Percentiles rank a stretch among this genome's conserved stretches.
phyloP scores from a whole-genome alignment of 1,140 invertebrate genomes.

The Drosophila funebris region DNA sequence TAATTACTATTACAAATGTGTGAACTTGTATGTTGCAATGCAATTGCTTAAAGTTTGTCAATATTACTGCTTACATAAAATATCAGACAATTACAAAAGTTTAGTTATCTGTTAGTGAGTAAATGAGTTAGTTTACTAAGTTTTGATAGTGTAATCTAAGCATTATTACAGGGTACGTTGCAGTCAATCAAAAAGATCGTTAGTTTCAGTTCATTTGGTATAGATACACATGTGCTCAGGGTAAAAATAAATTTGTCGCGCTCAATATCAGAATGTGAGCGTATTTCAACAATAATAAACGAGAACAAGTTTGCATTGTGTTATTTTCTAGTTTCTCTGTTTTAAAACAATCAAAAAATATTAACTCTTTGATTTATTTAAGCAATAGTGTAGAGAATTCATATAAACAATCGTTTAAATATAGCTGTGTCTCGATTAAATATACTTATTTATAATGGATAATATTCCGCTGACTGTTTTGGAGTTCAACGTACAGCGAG shows the following conservation, averaged over 20 bases:
- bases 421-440: neutral
- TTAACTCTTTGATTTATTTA: neutral
- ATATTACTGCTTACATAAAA: too few relatives aligned
- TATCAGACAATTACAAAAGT: too few relatives aligned
- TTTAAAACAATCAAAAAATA: neutral
- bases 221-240: slow-evolving; percentile 1
- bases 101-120: too few relatives aligned
- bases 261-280: slow-evolving; percentile 21
- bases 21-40: too few relatives aligned
- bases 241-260: slow-evolving; percentile 29
- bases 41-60: too few relatives aligned
- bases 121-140: too few relatives aligned
- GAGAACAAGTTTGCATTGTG: neutral
- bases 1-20: neutral
- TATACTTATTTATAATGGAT: slow-evolving; percentile 36
- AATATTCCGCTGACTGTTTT: slow-evolving; percentile 79
- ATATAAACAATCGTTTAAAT: neutral
- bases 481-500: slow-evolving; percentile 59
- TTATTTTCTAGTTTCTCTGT: neutral
- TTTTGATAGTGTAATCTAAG: too few relatives aligned
- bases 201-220: neutral
- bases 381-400: neutral
- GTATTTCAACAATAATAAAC: neutral
- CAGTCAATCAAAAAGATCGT: neutral
- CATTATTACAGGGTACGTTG: neutral